Evolutionary conservation across 2,888 invertebrate species (phyloP), one percentile per base, ranked within the genome.

Genomic region (Prenolepis imparis): DNA sequence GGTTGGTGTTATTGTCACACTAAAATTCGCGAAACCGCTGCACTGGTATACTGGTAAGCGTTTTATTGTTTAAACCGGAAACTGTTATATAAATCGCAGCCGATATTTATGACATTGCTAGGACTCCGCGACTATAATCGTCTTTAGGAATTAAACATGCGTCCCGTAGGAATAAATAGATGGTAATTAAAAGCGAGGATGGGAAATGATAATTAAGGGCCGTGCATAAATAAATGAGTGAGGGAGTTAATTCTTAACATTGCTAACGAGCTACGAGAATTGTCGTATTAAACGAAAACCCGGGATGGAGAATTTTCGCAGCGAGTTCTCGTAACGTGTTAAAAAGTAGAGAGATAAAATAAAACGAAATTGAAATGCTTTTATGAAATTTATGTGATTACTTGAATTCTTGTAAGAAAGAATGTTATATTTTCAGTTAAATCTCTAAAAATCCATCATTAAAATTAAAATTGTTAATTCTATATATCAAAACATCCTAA

Each of bases 371-470:
- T 78, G 83, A 84, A 64, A 77, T 80, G 72, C 32, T 59, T n/a
- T 59, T 80, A 73, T 59, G 9, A 80, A 72, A 68, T 77, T 77
- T 77, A 68, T 77, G 28, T 28, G 55, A 66, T 77, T 77, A 55
- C 39, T 41, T 48, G 32, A 72, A 44, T 90, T 91, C 90, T 89
- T 90, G 87, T 89, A 55, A 67, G 36, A 66, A 55, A 55, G 18
- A 55, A 12, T 6, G 18, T 74, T 74, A 12, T 24, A 28, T 39
- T 55, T 77, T 67, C 11, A 67, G 9, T n/a, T 39, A 21, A 28
- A 28, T 28, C 28, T 28, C 28, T 28, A 28, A 28, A 18, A 18
- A 18, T n/a, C 0, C 8, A 5, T 52, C 12, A 57, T 39, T 39
- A 24, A 72, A 39, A 72, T 57, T 59, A 55, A 9, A 24, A n/a